Evolutionary conservation across 1,140 invertebrate genomes (phyloP).

Genomic region (Lerema accius): DNA sequence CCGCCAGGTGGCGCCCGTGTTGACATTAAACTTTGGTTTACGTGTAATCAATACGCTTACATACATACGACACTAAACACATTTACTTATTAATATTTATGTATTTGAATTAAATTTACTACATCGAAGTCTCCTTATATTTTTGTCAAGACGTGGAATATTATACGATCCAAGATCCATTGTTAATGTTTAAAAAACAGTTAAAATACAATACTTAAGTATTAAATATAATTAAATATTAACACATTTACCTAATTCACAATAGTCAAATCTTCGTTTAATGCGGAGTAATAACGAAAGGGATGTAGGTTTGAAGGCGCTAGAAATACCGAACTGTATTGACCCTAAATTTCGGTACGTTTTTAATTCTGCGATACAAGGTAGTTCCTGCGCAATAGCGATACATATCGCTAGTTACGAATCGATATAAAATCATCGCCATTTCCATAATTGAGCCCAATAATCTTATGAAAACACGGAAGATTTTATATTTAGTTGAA

Average conservation of each 20-base stretch:
- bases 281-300: constrained; percentile 53
- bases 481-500: constrained; percentile 46
- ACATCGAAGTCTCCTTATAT: constrained; percentile 67
- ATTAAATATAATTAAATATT: constrained; percentile 48
- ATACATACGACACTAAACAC: constrained; percentile 61
- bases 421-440: constrained; percentile 56
- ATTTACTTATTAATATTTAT: constrained; percentile 51
- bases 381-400: constrained; percentile 5
- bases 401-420: constrained; percentile 13
- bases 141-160: constrained; percentile 27
- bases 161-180: constrained; percentile 27
- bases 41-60: constrained; percentile 50
- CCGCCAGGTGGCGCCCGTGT: constrained; percentile 17
- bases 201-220: constrained; percentile 61
- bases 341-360: background rate
- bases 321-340: constrained; percentile 25
- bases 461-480: constrained; percentile 25
- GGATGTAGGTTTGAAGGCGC: constrained; percentile 33
- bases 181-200: constrained; percentile 62
- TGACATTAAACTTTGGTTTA: constrained; percentile 66
- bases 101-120: constrained; percentile 47
- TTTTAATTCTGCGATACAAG: background rate
- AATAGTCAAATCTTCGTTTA: constrained; percentile 46
- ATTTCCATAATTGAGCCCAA: constrained; percentile 66
- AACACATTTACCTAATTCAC: constrained; percentile 54